These are phyloP conservation scores for Cinclus mexicanus DNA, from an alignment of 2,113 vertebrate species.

Conservation along the genomic window DNA sequence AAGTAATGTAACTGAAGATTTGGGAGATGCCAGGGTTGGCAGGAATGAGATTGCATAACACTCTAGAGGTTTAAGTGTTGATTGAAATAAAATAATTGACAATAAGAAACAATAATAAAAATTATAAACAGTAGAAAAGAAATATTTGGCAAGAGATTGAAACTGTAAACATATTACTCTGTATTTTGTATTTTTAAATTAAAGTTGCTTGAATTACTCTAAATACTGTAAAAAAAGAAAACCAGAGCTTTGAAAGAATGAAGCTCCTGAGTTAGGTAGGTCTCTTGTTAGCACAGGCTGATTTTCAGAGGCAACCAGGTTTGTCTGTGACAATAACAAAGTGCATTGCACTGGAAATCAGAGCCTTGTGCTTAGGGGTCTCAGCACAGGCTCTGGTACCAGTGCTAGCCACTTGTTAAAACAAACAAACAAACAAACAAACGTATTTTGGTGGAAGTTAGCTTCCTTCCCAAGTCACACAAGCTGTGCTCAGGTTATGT, in stretches of 20 bases:
- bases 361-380: background rate
- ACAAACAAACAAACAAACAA: background rate
- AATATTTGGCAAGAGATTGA: background rate
- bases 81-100: slow-evolving; percentile 11
- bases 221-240: background rate
- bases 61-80: background rate
- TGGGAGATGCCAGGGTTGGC: background rate
- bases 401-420: background rate
- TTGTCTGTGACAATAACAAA: background rate
- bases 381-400: background rate
- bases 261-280: background rate
- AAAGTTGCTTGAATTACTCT: background rate
- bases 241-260: background rate
- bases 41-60: background rate
- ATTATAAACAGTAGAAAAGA: background rate
- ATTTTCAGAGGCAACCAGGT: background rate
- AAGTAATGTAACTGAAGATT: background rate
- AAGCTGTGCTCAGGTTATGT: background rate
- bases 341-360: background rate
- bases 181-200: background rate
- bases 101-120: background rate
- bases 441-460: background rate
- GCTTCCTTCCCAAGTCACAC: slow-evolving; percentile 12
- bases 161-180: background rate
- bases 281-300: background rate